Percentiles rank a stretch among this genome's conserved stretches.
phyloP scores from a whole-genome alignment of 1,140 invertebrate species.

The Drosophila nebulosa region DNA sequence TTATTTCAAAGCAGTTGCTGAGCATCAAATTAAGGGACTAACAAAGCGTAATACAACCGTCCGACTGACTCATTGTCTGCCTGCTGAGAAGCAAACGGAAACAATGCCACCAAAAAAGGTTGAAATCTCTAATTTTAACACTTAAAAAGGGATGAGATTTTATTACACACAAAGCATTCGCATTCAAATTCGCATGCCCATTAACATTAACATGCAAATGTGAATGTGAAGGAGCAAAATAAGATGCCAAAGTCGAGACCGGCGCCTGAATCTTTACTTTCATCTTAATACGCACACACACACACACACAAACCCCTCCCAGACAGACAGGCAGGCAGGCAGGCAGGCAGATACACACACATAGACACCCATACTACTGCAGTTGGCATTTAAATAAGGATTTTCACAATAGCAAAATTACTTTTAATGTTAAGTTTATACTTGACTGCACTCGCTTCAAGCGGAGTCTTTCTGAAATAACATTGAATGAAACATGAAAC shows the following conservation, averaged over 20 bases:
- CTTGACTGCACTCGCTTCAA: slow-evolving; percentile 50
- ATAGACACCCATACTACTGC: slow-evolving; percentile 23
- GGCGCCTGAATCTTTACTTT: slow-evolving; percentile 27
- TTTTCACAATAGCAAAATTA: slow-evolving; percentile 65
- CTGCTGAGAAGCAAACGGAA: background rate
- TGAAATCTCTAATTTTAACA: slow-evolving; percentile 63
- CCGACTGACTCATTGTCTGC: background rate
- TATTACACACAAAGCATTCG: slow-evolving; percentile 43
- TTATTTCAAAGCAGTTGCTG: slow-evolving; percentile 34
- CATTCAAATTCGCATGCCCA: slow-evolving; percentile 58
- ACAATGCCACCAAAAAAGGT: slow-evolving; percentile 42
- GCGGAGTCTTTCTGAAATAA: slow-evolving; percentile 18
- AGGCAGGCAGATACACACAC: background rate
- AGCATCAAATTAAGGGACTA: slow-evolving; percentile 47
- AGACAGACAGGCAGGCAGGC: background rate
- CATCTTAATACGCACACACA: slow-evolving; percentile 30
- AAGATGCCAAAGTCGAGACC: slow-evolving; percentile 8
- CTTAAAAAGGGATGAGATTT: slow-evolving; percentile 61
- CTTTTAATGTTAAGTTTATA: slow-evolving; percentile 64
- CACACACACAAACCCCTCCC: background rate
- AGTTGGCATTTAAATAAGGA: slow-evolving; percentile 64
- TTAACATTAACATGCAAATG: slow-evolving; percentile 63
- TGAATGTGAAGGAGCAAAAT: slow-evolving; percentile 40
- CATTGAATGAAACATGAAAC: slow-evolving; percentile 18
- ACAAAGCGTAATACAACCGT: slow-evolving; percentile 41